Evolutionary conservation across 2,888 invertebrate species (phyloP), one percentile per base, ranked within the genome.

Genomic region (Polyommatus icarus): DNA sequence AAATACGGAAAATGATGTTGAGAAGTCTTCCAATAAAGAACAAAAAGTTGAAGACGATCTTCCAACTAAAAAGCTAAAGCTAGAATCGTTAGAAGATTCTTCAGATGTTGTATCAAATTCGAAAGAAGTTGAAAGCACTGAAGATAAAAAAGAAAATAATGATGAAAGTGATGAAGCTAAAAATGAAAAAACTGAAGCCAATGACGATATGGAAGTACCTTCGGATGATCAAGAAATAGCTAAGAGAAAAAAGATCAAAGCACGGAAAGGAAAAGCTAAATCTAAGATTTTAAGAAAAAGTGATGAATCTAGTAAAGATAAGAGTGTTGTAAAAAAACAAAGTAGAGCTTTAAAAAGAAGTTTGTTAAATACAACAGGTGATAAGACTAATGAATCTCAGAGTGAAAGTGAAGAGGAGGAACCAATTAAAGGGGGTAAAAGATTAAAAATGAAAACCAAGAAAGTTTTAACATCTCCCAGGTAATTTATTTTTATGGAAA

Each of bases 371-470:
- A 85, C 88, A 46, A 82, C 89, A 82, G 90, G 92, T 86, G 92
- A 92, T 83, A 91, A 91, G 82, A 90, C 87, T 79, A 91, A 90
- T 67, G 94, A 94, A 89, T 94, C 93, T 88, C 93, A 93, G 81
- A 91, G 90, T 77, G 92, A 94, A 82, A 93, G 91, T 82, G 92
- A 94, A 78, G 90, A 88, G 29, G 88, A 92, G n/a, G 91, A 93
- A 82, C 88, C 90, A 8, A 85, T 89, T 29, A 85, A 89, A 59
- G 89, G 88, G 76, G 93, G 93, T 3, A 94, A 94, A 84, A 86
- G 93, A 72, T 86, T 92, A 67, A 94, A 94, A 87, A 91, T 90
- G 80, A 94, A 92, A 85, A 93, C 93, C 78, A 94, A 94, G 85
- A 94, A 92, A 85, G 90, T 92, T 61, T 87, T 87, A 24, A 90